Conservation (phyloP, 2,113 vertebrate species). For the Elephas maximus region DNA sequence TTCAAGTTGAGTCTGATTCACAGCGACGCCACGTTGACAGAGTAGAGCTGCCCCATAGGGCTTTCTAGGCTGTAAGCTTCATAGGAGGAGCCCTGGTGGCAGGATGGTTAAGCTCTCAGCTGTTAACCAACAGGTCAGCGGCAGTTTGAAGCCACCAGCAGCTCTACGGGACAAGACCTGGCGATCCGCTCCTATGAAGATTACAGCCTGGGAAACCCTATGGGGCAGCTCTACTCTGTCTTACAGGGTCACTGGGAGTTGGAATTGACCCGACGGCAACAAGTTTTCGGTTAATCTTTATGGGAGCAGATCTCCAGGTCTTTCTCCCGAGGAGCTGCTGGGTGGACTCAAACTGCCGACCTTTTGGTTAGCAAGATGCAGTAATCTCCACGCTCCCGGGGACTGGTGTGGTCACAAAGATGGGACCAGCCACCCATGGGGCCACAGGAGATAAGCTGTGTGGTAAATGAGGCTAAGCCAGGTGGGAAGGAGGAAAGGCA, state of each 20-base stretch:
- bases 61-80: not conserved
- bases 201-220: not conserved
- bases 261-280: not conserved
- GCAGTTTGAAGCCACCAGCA: not conserved
- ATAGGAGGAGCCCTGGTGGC: not conserved
- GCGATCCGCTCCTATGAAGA: not conserved
- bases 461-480: not conserved
- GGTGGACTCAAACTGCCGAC: not conserved
- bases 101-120: not conserved
- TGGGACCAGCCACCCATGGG: not conserved
- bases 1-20: not conserved
- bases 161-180: not conserved
- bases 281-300: not conserved
- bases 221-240: not conserved
- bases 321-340: not conserved
- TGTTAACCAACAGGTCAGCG: not conserved
- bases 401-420: not conserved
- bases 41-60: not conserved
- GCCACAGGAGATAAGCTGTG: accelerated
- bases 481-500: not conserved
- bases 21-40: not conserved
- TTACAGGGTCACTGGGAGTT: not conserved
- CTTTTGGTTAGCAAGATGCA: accelerated
- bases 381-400: not conserved
- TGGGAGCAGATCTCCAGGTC: not conserved